Evolutionary conservation across 2,113 vertebrate species (phyloP).

Genomic region (Rhinoptilus africanus): DNA sequence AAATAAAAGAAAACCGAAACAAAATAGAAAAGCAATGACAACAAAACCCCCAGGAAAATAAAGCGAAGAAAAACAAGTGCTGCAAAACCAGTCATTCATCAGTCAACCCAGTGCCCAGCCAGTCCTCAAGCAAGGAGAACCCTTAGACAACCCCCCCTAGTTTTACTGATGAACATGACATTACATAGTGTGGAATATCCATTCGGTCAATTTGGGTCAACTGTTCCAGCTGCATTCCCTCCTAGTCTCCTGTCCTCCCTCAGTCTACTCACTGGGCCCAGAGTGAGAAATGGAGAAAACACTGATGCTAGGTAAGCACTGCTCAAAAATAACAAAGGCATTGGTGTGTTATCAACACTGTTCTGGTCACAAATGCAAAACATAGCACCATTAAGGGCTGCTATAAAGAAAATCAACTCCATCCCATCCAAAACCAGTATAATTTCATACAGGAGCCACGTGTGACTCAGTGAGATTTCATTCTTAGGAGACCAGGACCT

Average conservation of each 20-base stretch:
- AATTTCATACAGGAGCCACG: neutral
- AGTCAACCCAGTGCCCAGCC: fast-evolving
- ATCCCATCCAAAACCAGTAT: neutral
- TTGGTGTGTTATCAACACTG: neutral
- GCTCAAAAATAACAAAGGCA: neutral
- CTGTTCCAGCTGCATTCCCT: neutral
- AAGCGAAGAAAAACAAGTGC: neutral
- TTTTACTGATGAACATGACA: neutral
- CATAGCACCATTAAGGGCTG: neutral
- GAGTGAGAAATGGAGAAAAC: neutral
- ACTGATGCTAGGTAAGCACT: neutral
- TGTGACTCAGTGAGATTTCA: neutral
- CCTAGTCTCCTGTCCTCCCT: neutral
- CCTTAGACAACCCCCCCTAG: neutral
- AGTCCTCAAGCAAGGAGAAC: fast-evolving
- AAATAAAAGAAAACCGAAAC: neutral
- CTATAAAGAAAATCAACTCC: neutral
- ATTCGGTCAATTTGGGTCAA: neutral
- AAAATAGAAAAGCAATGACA: neutral
- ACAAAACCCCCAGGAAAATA: fast-evolving
- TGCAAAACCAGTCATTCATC: neutral
- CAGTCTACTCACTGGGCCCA: neutral
- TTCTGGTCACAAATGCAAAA: neutral
- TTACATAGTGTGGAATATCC: neutral
- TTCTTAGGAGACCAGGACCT: neutral